Percentiles rank a stretch among this genome's conserved stretches.
Evolutionary conservation across 2,797 vertebrate genomes (phyloP).

Genomic region (Capromys pilorides): DNA sequence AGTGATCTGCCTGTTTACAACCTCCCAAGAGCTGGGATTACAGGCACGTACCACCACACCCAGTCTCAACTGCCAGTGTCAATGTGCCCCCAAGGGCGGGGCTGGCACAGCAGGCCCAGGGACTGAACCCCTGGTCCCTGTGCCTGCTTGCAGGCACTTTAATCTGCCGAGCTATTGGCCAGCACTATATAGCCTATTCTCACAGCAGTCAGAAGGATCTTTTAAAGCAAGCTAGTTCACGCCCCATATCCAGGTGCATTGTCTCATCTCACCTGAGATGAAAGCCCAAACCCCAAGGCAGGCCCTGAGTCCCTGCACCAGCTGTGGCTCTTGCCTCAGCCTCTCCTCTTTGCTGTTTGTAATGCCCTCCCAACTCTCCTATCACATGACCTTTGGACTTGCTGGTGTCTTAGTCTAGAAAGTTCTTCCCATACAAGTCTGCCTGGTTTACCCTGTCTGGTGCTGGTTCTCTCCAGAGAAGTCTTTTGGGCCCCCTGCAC

Average conservation of each 20-base stretch:
- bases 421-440: neutral
- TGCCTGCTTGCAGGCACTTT: no score
- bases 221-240: neutral
- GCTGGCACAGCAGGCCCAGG: no score
- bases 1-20: no score
- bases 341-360: neutral
- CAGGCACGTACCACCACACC: no score
- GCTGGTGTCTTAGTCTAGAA: neutral
- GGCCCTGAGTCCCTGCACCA: neutral
- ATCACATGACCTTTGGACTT: neutral
- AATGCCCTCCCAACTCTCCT: neutral
- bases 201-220: neutral
- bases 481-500: neutral
- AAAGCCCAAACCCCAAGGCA: neutral
- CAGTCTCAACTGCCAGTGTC: no score
- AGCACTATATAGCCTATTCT: neutral
- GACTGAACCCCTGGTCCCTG: no score
- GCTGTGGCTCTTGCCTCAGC: fast-evolving
- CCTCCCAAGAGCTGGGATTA: no score
- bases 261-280: neutral
- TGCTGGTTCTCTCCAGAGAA: neutral
- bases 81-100: no score
- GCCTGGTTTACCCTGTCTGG: neutral
- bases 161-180: no score
- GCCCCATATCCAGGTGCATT: neutral